Evolutionary conservation across 2,113 vertebrate genomes (phyloP).

Genomic region (Leucopsar rothschildi): DNA sequence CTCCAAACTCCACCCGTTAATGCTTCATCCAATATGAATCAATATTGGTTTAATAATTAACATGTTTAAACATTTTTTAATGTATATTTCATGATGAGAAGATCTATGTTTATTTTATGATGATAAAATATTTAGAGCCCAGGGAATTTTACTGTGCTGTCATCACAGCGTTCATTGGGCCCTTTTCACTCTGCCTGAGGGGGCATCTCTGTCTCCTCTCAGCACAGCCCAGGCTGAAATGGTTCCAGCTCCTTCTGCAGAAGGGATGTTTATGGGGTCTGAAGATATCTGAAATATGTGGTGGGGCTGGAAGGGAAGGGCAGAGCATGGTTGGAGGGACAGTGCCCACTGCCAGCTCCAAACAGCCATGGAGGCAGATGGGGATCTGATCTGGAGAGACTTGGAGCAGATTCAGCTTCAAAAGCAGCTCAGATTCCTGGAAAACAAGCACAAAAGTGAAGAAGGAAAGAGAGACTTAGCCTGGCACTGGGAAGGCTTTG

Average conservation of each 20-base stretch:
- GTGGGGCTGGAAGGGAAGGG: not conserved
- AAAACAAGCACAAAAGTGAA: not conserved
- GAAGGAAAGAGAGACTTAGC: not conserved
- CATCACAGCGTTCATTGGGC: slow-evolving; percentile 12
- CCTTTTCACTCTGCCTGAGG: slow-evolving; percentile 46
- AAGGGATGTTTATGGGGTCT: not conserved
- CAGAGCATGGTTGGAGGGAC: not conserved
- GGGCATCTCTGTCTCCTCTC: slow-evolving; percentile 11
- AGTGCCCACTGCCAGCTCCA: not conserved
- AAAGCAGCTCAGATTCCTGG: not conserved
- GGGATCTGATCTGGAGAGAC: not conserved
- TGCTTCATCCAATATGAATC: slow-evolving; percentile 80
- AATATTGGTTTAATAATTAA: slow-evolving; percentile 85
- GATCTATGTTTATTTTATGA: slow-evolving; percentile 83
- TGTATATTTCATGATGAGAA: slow-evolving; percentile 78
- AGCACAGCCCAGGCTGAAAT: not conserved
- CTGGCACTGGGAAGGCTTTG: not conserved
- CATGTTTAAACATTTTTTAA: slow-evolving; percentile 81
- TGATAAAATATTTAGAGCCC: slow-evolving; percentile 77
- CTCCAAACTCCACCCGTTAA: slow-evolving; percentile 68
- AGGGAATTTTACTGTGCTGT: slow-evolving; percentile 57
- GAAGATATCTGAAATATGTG: not conserved
- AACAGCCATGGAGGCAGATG: fast-evolving
- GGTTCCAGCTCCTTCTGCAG: not conserved
- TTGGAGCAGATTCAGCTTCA: not conserved